Conservation (phyloP, 2,797 vertebrate genomes). For the Gorsachius magnificus region DNA sequence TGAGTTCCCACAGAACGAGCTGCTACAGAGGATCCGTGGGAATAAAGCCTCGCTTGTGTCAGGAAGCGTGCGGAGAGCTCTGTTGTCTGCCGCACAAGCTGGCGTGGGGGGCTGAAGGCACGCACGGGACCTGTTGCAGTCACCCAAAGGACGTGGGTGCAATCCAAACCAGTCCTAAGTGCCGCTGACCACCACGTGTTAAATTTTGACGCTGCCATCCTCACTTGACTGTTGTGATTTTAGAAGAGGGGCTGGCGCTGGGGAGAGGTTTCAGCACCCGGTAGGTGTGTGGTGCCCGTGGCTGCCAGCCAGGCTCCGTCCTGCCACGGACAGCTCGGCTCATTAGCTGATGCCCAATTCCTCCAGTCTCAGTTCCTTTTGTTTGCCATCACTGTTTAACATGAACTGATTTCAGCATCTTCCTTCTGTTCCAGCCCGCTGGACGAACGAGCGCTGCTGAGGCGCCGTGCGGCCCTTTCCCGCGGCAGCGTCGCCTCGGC, state of each 20-base stretch:
- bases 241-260: too few relatives aligned
- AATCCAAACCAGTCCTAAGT: neutral
- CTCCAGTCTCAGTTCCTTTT: neutral
- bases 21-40: neutral
- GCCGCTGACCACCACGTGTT: neutral
- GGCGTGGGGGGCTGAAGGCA: neutral
- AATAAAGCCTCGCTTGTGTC: neutral
- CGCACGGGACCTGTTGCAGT: fast-evolving
- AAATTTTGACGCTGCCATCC: neutral
- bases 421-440: neutral
- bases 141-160: neutral
- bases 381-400: neutral
- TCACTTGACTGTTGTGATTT: neutral
- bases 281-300: neutral
- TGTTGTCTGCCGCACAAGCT: fast-evolving
- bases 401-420: neutral
- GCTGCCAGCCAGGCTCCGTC: neutral
- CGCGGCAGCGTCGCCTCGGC: neutral
- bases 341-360: neutral
- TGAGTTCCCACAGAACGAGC: neutral
- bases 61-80: neutral
- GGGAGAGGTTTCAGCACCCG: neutral
- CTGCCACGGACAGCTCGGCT: fast-evolving
- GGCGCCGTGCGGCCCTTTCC: fast-evolving
- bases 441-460: neutral